Evolutionary conservation across 2,888 invertebrate species (phyloP), one percentile per base, ranked within the genome.

Genomic region (Gymnocheta viridis): DNA sequence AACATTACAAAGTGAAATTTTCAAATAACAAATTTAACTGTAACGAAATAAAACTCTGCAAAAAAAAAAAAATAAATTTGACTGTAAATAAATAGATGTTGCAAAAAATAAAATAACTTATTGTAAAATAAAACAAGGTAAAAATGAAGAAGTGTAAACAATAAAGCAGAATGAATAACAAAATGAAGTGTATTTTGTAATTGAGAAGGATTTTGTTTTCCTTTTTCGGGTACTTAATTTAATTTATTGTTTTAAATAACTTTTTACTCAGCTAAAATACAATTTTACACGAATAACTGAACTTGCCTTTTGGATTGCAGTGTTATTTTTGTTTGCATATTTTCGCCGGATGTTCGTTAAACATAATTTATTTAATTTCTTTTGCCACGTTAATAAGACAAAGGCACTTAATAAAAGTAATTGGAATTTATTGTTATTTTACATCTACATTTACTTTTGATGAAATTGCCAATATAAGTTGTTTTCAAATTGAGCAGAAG

Each of bases 171-270:
- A 76, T 56, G 56, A 70, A 70, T 56, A 70, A 70, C 44, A 70
- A 14, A 56, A 56, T 84, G 6, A 77, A 74, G 38, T 69, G 41
- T 32, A 17, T 5, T 32, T 29, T 41, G 62, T 10, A 56, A 66
- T 47, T 77, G 47, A 58, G 67, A 47, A 38, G 76, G 56, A 51
- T 70, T 58, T 41, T 66, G 12, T 24, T 66, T 67, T 38, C 32
- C 9, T 64, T 27, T 38, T 22, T 56, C 32, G 14, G 69, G 67
- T 51, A 58, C 73, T 81, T 78, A 69, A 81, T 82, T 81, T 81
- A 67, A 85, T 81, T 85, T 85, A 82, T 85, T 85, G 82, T 78
- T 82, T 54, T 38, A 79, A 79, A 82, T 82, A 74, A 74, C 64
- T 69, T 77, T 69, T 49, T 38, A 58, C 32, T 69, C 44, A 47